Percentiles rank a stretch among this genome's conserved stretches.
Conservation (phyloP, 1,140 invertebrate species). For the Triops longicaudatus region DNA sequence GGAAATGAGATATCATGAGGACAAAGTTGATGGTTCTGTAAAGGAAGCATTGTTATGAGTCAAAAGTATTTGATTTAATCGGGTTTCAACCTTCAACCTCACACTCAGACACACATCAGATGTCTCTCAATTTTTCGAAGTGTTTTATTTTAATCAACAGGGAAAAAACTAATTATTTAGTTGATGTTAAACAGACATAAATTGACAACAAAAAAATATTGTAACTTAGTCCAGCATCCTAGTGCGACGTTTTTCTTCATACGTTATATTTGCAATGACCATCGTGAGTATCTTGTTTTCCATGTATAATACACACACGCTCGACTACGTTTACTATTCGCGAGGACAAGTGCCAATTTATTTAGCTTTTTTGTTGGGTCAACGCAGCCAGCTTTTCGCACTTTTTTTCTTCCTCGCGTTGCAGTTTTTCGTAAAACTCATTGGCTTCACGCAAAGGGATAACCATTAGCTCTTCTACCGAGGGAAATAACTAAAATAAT, state of each 20-base stretch:
- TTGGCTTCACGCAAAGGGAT: slow-evolving; percentile 10
- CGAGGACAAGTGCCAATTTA: background rate
- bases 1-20: slow-evolving; percentile 2
- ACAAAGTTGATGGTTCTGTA: background rate
- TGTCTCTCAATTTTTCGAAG: background rate
- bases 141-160: background rate
- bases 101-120: background rate
- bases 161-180: background rate
- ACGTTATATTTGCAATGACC: slow-evolving; percentile 13
- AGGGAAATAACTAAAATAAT: background rate
- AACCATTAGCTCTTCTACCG: slow-evolving; percentile 17
- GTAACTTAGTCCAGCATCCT: background rate
- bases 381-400: background rate
- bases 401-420: background rate
- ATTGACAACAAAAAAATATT: background rate
- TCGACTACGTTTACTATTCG: background rate
- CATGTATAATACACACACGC: slow-evolving; percentile 1
- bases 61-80: background rate
- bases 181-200: background rate
- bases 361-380: background rate
- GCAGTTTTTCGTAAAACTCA: slow-evolving; percentile 17
- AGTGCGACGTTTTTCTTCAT: background rate
- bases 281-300: background rate
- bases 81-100: background rate
- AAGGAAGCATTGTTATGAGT: background rate